These are phyloP conservation scores for Periophthalmodon schlosseri DNA, from an alignment of 2,113 vertebrate genomes.

Conservation along the genomic window DNA sequence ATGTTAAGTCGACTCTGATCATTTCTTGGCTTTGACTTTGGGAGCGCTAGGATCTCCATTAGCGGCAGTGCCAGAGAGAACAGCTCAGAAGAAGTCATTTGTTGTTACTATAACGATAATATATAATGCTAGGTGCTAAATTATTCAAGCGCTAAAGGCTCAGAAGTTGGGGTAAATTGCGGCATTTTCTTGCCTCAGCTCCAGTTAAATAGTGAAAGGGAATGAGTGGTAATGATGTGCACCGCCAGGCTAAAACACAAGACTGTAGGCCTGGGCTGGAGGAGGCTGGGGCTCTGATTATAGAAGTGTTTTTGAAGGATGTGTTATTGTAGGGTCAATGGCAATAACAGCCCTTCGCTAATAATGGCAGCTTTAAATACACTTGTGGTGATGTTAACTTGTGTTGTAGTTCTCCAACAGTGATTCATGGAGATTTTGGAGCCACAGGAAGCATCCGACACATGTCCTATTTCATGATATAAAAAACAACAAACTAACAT, in stretches of 20 bases:
- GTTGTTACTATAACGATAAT: conserved; percentile 65
- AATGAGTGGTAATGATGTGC: conserved; percentile 55
- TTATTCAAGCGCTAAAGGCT: conserved; percentile 71
- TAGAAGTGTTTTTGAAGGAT: conserved; percentile 24
- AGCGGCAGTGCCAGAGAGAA: conserved; percentile 32
- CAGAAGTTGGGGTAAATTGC: conserved; percentile 70
- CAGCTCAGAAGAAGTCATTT: conserved; percentile 37
- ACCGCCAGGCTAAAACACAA: conserved; percentile 29
- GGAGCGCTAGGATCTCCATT: conserved; percentile 48
- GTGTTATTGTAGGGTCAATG: neutral
- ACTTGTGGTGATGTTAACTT: neutral
- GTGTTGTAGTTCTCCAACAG: neutral
- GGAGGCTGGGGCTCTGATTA: conserved; percentile 40
- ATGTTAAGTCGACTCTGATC: conserved; percentile 57
- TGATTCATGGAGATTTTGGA: neutral
- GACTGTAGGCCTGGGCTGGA: conserved; percentile 37
- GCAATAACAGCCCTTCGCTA: neutral
- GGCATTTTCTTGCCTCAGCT: conserved; percentile 29
- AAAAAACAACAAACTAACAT: neutral
- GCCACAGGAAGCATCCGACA: neutral
- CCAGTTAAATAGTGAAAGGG: conserved; percentile 33
- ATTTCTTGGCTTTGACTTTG: conserved; percentile 38
- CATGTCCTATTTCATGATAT: neutral
- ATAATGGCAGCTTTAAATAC: neutral
- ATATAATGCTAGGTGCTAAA: conserved; percentile 63